Evolutionary conservation across 2,888 invertebrate species (phyloP).

Genomic region (Leptothorax acervorum): DNA sequence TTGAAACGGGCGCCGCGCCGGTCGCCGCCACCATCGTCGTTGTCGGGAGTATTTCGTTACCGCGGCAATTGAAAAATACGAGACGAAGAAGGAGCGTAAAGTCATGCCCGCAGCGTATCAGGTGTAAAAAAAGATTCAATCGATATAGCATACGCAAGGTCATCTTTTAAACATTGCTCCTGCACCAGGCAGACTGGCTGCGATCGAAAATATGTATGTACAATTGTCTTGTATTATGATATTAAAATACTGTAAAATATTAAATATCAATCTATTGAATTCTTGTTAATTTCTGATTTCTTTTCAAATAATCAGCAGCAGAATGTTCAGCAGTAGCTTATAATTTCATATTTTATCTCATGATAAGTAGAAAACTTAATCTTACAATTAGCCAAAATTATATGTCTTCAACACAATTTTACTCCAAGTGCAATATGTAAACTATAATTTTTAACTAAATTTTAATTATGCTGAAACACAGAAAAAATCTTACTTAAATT

Average conservation of each 20-base stretch:
- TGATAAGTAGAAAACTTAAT: background rate
- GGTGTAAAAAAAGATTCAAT: constrained; percentile 73
- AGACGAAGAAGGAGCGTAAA: constrained; percentile 67
- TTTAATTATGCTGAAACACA: background rate
- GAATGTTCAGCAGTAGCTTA: background rate
- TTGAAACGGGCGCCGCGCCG: constrained; percentile 72
- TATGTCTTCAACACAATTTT: background rate
- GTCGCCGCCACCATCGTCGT: constrained; percentile 71
- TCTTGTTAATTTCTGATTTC: background rate
- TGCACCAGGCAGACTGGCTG: background rate
- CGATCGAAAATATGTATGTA: background rate
- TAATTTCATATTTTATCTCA: background rate
- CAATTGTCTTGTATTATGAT: too few species aligned
- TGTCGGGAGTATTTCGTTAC: constrained; percentile 76
- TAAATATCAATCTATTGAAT: background rate
- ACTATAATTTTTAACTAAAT: background rate
- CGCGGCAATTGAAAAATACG: constrained; percentile 79
- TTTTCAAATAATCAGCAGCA: background rate
- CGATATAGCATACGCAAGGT: constrained; percentile 26
- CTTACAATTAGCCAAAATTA: background rate
- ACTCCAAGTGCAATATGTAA: background rate
- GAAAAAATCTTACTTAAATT: background rate
- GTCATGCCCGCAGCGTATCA: constrained; percentile 65
- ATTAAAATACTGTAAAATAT: too few species aligned
- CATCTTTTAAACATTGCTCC: constrained; percentile 58